Base-by-base conservation (phyloP, 2,797 vertebrate species). In the Oreonectes daqikongensis region DNA sequence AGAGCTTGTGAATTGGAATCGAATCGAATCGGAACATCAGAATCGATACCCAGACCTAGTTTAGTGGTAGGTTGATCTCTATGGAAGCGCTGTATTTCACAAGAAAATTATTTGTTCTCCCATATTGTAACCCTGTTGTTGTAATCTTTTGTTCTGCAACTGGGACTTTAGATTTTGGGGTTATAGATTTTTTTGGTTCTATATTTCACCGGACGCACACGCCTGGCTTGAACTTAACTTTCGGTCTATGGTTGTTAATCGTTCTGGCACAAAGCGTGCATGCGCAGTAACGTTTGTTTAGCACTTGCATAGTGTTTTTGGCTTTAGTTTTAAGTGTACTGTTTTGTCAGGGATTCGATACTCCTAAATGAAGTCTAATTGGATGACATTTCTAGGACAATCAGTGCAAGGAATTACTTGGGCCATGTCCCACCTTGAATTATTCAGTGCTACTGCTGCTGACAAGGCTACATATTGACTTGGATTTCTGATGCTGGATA, bases 401-500 rank as follows among this genome's bases (percentile, higher is more conserved):
- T 74, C 42, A 50, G 55, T 69, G 59, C 72, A 80, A 85, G 79
- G 78, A 79, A 81, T 85, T 69, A 84, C 72, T 76, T 75, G 53
- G 59, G 69, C 32, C 57, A 15, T 53, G 57, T 73, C 40, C 50
- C 61, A 63, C 30, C 15, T 26, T 84, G 66, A 83, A 85, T 84
- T 68, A 84, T 84, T 84, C 73, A 85, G 55, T 32, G 32, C 55
- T 77, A 30, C 60, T 14, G 50, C 20, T 50, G 63, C 70, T 72
- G 79, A 79, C 61, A 71, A 53, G 66, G 69, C 75, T 82, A 53
- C 74, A 61, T 22, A 57, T 32, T 67, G 79, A 74, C 71, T 72
- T 12, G 22, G 30, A 77, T 77, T 44, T 72, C 59, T 72, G 42
- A 80, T 65, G 35, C 57, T 63, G 48, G 69, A 65, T 70, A 61